These are phyloP conservation scores for Etheostoma nigrum DNA, from an alignment of 2,797 vertebrate genomes.

Conservation along the genomic window DNA sequence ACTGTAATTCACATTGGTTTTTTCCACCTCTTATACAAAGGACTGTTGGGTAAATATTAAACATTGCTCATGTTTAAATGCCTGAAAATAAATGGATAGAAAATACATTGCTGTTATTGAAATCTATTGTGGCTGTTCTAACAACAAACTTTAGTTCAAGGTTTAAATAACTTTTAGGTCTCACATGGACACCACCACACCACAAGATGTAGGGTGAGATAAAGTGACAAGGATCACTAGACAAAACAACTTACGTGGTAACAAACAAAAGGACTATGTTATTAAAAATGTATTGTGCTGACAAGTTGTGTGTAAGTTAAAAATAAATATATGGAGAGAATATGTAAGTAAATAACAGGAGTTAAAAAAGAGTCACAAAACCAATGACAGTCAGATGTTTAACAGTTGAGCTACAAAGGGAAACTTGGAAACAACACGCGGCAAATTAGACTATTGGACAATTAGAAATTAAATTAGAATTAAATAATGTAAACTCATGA, in stretches of 20 bases:
- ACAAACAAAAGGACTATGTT: background rate
- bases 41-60: background rate
- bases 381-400: background rate
- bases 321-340: background rate
- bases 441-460: background rate
- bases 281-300: background rate
- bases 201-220: background rate
- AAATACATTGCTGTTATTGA: background rate
- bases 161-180: background rate
- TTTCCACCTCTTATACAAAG: background rate
- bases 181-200: background rate
- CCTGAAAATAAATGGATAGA: background rate
- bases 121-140: background rate
- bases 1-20: background rate
- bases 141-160: background rate
- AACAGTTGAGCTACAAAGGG: background rate
- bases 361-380: background rate
- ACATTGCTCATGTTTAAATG: background rate
- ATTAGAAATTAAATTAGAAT: no score
- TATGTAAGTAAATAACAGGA: background rate
- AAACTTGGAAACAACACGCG: background rate
- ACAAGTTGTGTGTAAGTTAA: background rate
- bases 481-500: no score
- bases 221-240: background rate
- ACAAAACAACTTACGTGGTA: background rate